Evolutionary conservation across 1,140 invertebrate species (phyloP).

Genomic region (Drosophila gunungcola): DNA sequence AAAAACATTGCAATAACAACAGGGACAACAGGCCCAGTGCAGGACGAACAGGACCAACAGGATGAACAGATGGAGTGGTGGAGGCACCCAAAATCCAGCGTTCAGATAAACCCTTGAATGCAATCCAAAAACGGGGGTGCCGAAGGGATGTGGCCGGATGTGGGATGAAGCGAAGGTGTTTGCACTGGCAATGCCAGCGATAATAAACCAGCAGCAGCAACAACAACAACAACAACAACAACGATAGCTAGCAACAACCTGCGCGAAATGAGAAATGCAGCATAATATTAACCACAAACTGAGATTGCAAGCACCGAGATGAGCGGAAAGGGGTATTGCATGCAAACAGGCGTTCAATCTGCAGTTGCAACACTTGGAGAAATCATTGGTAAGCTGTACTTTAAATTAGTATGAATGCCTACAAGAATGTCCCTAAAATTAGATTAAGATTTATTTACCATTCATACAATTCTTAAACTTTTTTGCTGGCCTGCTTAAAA

Average conservation of each 20-base stretch:
- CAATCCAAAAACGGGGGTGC: constrained; percentile 26
- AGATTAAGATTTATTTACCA: too few relatives aligned
- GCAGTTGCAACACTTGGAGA: constrained; percentile 23
- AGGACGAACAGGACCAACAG: constrained; percentile 1
- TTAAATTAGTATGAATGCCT: too few relatives aligned
- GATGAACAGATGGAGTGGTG: background rate
- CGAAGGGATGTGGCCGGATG: constrained; percentile 12
- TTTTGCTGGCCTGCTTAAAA: too few relatives aligned
- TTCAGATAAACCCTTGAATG: constrained; percentile 70
- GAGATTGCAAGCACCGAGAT: constrained; percentile 64
- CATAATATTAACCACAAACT: constrained; percentile 82
- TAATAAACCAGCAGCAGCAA: constrained; percentile 71
- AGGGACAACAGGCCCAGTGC: constrained; percentile 24
- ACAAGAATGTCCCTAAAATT: too few relatives aligned
- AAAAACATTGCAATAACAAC: constrained; percentile 82
- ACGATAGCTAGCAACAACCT: constrained; percentile 23
- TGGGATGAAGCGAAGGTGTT: constrained; percentile 51
- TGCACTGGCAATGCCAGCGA: constrained; percentile 71
- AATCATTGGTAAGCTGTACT: background rate
- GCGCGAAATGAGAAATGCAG: constrained; percentile 82
- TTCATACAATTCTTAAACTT: too few relatives aligned
- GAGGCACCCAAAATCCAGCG: constrained; percentile 68
- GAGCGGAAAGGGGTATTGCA: constrained; percentile 34
- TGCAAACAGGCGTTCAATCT: constrained; percentile 38
- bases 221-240: constrained; percentile 37